Evolutionary conservation across 2,888 invertebrate genomes (phyloP).

Genomic region (Drosophila macrospina): DNA sequence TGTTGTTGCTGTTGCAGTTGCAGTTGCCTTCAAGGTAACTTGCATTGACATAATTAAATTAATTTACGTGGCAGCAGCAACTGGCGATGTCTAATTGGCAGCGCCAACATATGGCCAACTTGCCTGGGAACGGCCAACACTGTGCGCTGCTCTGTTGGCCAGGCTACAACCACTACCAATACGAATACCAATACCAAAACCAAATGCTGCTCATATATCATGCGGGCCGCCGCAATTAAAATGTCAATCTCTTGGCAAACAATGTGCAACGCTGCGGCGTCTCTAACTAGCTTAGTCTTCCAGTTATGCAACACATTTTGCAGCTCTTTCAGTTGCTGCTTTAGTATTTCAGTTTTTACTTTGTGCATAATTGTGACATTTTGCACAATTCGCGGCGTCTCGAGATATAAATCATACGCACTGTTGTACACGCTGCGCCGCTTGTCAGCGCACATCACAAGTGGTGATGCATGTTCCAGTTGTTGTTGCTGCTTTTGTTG

Average conservation of each 20-base stretch:
- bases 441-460: conserved; percentile 40
- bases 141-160: conserved; percentile 6
- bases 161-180: conserved; percentile 11
- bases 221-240: conserved; percentile 66
- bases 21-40: conserved; percentile 80
- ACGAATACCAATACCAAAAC: conserved; percentile 5
- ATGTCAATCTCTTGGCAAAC: conserved; percentile 65
- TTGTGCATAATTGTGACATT: conserved; percentile 63
- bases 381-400: conserved; percentile 59
- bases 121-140: conserved; percentile 27
- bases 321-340: conserved; percentile 17
- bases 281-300: conserved; percentile 16
- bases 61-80: conserved; percentile 80
- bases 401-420: conserved; percentile 76
- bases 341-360: conserved; percentile 5
- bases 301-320: conserved; percentile 60
- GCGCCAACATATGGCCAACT: conserved; percentile 69
- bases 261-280: conserved; percentile 40
- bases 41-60: conserved; percentile 84
- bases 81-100: conserved; percentile 75
- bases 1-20: conserved; percentile 36
- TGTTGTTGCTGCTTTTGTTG: conserved; percentile 7
- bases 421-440: conserved; percentile 46
- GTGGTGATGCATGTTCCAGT: conserved; percentile 1
- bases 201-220: conserved; percentile 57